Evolutionary conservation across 2,797 vertebrate genomes (phyloP).

Genomic region (Mus minutoides): DNA sequence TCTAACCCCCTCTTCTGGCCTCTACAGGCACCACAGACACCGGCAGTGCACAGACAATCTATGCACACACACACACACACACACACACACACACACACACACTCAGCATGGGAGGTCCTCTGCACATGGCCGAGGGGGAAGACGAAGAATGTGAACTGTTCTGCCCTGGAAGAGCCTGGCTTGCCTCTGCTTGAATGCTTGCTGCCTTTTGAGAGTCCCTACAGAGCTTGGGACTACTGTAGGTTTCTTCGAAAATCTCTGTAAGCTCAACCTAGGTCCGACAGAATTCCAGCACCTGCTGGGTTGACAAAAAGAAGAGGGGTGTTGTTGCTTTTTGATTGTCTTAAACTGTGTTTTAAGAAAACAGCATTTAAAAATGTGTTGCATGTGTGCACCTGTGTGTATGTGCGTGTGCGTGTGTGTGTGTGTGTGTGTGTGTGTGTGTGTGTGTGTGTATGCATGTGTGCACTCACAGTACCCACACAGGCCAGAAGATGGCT

Average conservation of each 20-base stretch:
- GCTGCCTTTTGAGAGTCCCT: neutral
- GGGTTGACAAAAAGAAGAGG: neutral
- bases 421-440: neutral
- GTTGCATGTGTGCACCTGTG: neutral
- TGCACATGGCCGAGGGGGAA: neutral
- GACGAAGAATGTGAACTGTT: accelerated
- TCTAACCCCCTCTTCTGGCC: too few relatives aligned
- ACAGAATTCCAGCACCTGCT: neutral
- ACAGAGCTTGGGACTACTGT: neutral
- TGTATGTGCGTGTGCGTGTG: neutral
- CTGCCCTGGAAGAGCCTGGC: neutral
- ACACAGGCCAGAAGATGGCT: neutral
- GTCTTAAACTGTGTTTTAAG: neutral
- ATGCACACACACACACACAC: neutral
- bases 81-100: too few relatives aligned
- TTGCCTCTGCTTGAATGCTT: neutral
- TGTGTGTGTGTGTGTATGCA: neutral
- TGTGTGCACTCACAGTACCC: neutral
- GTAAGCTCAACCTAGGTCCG: neutral
- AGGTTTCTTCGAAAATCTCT: neutral
- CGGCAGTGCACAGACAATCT: neutral
- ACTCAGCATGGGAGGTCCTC: too few relatives aligned
- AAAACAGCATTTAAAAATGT: too few relatives aligned
- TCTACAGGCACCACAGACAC: neutral
- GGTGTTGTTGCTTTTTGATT: neutral